These are phyloP conservation scores for Psilopsiagon aurifrons DNA, from an alignment of 2,113 vertebrate genomes.

Conservation along the genomic window DNA sequence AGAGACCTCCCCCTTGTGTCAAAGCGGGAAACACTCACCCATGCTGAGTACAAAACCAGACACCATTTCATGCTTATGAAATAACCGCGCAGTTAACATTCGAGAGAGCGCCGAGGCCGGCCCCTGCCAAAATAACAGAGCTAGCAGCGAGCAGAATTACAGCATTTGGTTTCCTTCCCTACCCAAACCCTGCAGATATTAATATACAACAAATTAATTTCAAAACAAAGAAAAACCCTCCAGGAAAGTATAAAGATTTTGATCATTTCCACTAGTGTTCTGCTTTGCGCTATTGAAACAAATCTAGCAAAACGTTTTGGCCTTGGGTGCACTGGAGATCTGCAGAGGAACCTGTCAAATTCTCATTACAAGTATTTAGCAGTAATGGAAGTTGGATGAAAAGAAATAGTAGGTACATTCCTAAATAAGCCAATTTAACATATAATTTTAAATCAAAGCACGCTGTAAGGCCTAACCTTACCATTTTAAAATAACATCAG, in stretches of 20 bases:
- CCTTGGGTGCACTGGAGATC: not conserved
- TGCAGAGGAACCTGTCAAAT: not conserved
- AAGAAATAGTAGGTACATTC: not conserved
- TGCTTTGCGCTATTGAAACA: not conserved
- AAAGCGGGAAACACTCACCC: not conserved
- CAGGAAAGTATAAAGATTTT: not conserved
- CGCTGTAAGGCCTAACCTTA: not conserved
- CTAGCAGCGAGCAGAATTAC: not conserved
- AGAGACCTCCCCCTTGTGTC: not conserved
- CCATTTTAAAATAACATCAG: not conserved
- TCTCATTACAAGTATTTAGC: not conserved
- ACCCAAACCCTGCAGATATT: not conserved
- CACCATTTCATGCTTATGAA: not conserved
- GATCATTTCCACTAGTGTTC: not conserved
- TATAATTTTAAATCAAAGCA: not conserved
- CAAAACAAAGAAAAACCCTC: not conserved
- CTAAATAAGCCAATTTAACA: not conserved
- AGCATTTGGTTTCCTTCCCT: not conserved
- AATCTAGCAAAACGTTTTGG: not conserved
- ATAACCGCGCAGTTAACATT: not conserved
- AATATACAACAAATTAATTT: not conserved
- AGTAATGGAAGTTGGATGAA: not conserved
- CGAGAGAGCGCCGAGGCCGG: not conserved
- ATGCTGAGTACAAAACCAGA: not conserved
- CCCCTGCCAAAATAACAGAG: not conserved